These are phyloP conservation scores for Furcifer pardalis DNA, from an alignment of 2,797 vertebrate genomes.

Conservation along the genomic window DNA sequence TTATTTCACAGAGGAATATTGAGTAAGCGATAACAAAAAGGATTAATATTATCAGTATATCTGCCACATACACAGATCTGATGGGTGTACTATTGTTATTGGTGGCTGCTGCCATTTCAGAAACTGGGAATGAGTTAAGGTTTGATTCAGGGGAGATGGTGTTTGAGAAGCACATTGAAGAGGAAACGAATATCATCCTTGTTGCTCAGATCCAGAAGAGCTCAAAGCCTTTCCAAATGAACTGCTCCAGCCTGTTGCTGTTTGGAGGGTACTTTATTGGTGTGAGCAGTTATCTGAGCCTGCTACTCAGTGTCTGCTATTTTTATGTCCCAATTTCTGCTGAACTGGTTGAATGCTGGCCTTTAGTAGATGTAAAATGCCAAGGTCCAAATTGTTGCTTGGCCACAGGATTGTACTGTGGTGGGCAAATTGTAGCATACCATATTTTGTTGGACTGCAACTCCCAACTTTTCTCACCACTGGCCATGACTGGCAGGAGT, in stretches of 20 bases:
- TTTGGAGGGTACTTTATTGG: background rate
- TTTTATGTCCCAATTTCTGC: background rate
- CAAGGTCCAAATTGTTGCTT: background rate
- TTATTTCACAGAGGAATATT: conserved; percentile 37
- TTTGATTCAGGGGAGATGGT: background rate
- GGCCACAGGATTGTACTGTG: background rate
- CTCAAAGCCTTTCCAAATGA: background rate
- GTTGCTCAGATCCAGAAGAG: background rate
- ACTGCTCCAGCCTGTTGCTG: background rate
- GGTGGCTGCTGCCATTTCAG: background rate
- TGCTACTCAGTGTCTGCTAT: background rate
- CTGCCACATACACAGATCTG: background rate
- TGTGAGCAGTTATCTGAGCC: background rate
- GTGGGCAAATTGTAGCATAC: too few relatives aligned
- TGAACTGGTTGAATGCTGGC: background rate
- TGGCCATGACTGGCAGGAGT: too few relatives aligned
- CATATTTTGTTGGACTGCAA: background rate
- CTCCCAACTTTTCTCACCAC: background rate
- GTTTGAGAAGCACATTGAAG: background rate
- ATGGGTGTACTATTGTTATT: background rate
- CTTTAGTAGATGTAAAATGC: background rate
- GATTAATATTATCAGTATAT: background rate
- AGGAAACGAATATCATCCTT: background rate
- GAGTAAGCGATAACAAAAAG: conserved; percentile 1
- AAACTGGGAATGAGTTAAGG: background rate